Base-by-base conservation (phyloP, 2,888 invertebrate species). In the Abscondita cerata region DNA sequence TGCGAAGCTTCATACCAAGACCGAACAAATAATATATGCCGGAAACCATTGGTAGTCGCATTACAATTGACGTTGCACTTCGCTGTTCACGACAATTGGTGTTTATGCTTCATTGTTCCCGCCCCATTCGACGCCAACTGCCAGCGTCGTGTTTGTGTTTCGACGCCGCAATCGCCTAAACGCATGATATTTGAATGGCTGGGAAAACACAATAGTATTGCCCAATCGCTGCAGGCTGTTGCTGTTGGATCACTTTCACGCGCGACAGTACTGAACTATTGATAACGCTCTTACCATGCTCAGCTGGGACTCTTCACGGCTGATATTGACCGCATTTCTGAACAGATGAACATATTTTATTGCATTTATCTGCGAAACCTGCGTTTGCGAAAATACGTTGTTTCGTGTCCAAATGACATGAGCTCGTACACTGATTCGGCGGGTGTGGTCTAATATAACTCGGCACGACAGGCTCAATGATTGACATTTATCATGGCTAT, bases 91-190 rank as follows among this genome's bases (percentile, higher is more conserved):
- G 83, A 80, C 50, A 90, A 75, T 4, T 88, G 85, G 51, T 90
- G 81, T 72, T 88, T 87, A 81, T 98, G 97, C 89, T 0, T 97
- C 98, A 75, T 98, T 98, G 83, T 98, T 98, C 36, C 98, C 98
- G 11, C 97, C 97, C 93, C 96, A 94, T 1, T 98, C 98, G 0
- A 97, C 95, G 63, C 96, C 88, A 69, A 86, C 87, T 8, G 89
- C 83, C 31, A 85, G 83, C 0, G 96, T 97, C 36, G 90, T 87
- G 72, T 84, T 70, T 96, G 81, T 47, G 84, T 80, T n/a, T 86
- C 86, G 0, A 82, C 82, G 68, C 84, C 1, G 93, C 92, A 38
- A 82, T 83, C 0, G 88, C 89, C 88, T 90, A 72, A 18, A 36
- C 6, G 6, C 25, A 4, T 25, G 2, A 25, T 25, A 25, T 4